A percentile compares a stretch with the other conserved stretches of the same genome.
phyloP scores from a whole-genome alignment of 30 jellyfish, hydroid and myxozoan species.

The Aurelia aurita complex sp. Pacific region DNA sequence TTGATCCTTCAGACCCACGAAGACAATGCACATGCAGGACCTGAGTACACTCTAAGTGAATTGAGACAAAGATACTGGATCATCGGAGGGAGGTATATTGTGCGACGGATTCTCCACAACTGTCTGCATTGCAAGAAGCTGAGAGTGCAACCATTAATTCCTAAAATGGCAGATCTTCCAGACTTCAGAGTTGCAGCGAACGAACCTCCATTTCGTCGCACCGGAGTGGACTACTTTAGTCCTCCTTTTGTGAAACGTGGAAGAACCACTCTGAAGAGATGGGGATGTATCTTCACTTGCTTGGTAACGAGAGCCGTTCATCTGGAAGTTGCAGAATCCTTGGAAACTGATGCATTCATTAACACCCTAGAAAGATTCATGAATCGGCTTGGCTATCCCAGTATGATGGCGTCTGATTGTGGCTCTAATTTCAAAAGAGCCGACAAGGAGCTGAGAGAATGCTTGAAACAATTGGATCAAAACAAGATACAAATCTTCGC shows the following conservation, averaged over 20 bases:
- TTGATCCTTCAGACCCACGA: not conserved
- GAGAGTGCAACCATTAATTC: slow-evolving; percentile 5
- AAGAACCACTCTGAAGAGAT: no score
- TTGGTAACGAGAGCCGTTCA: slow-evolving; percentile 47
- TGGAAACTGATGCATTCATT: slow-evolving; percentile 41
- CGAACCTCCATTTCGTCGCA: no score
- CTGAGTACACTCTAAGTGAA: slow-evolving; percentile 5
- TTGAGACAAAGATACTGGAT: slow-evolving; percentile 37
- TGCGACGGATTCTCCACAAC: not conserved
- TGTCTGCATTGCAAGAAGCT: slow-evolving; percentile 21
- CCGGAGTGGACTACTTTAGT: no score
- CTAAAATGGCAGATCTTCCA: slow-evolving; percentile 38
- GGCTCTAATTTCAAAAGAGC: slow-evolving; percentile 62
- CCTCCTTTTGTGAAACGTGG: no score
- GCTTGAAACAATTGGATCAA: slow-evolving; percentile 11
- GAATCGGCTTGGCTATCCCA: slow-evolving; percentile 38
- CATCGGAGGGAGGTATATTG: not conserved
- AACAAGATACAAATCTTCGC: not conserved
- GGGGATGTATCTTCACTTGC: slow-evolving; percentile 43
- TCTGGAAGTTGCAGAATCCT: slow-evolving; percentile 47
- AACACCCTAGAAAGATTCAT: slow-evolving; percentile 32
- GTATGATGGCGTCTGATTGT: slow-evolving; percentile 28
- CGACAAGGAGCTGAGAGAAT: not conserved
- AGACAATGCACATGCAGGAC: slow-evolving; percentile 4
- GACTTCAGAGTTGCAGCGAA: no score